Conservation (phyloP, 2,888 invertebrate species). For the Trissonchulus sp. region DNA sequence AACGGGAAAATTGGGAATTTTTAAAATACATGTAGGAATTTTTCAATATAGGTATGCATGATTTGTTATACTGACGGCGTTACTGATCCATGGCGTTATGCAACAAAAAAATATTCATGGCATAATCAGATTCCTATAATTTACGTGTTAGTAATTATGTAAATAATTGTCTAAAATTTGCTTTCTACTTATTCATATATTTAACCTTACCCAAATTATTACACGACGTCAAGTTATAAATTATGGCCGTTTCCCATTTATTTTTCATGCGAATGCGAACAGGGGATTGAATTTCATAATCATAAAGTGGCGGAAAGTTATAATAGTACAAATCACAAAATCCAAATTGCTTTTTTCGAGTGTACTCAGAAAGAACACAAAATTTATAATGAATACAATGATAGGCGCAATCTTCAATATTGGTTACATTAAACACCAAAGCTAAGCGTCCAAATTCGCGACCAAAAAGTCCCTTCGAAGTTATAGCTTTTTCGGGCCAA, state of each 20-base stretch:
- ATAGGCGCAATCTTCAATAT: not conserved
- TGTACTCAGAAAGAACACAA: not conserved
- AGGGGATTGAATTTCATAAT: conserved; percentile 5
- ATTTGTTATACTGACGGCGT: no score
- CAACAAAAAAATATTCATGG: no score
- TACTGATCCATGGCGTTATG: no score
- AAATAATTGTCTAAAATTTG: no score
- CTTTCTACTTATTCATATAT: no score
- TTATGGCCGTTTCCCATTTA: not conserved
- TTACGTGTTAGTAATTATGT: no score
- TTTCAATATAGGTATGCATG: no score
- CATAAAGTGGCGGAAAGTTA: conserved; percentile 18
- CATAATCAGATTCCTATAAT: no score
- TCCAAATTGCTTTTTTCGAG: not conserved
- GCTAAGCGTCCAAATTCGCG: conserved; percentile 3
- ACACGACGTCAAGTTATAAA: conserved; percentile 10
- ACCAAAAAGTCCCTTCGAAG: conserved; percentile 9
- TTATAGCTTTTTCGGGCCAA: not conserved
- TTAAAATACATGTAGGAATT: no score
- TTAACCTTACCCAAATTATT: not conserved
- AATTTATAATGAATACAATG: not conserved
- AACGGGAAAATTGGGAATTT: no score
- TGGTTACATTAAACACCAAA: not conserved
- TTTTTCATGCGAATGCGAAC: not conserved
- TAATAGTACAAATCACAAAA: conserved; percentile 9